Conservation (phyloP, 2,888 invertebrate species). For the Microplitis manilae region DNA sequence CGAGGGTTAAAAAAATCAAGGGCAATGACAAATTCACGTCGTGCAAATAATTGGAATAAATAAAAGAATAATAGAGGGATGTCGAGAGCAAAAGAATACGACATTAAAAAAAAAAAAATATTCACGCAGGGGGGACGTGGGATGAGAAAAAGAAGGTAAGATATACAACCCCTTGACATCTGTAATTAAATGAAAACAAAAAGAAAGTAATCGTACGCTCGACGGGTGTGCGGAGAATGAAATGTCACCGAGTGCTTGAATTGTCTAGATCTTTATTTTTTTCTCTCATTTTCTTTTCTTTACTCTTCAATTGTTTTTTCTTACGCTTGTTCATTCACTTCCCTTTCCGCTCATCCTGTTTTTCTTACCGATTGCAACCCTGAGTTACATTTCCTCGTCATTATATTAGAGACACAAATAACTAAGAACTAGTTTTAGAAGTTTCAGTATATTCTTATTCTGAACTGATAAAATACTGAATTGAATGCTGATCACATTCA, state of each 20-base stretch:
- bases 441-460: too few species aligned
- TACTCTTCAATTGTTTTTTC: slow-evolving; percentile 28
- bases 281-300: slow-evolving; percentile 35
- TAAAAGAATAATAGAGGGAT: slow-evolving; percentile 69
- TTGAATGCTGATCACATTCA: too few species aligned
- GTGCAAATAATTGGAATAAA: slow-evolving; percentile 71
- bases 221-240: slow-evolving; percentile 67
- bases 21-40: slow-evolving; percentile 71
- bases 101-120: slow-evolving; percentile 20
- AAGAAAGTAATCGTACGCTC: slow-evolving; percentile 70
- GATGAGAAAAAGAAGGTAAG: slow-evolving; percentile 45
- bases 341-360: not conserved
- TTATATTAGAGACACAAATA: not conserved
- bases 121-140: slow-evolving; percentile 32
- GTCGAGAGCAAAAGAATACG: slow-evolving; percentile 50
- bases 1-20: slow-evolving; percentile 62
- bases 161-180: slow-evolving; percentile 70
- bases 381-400: not conserved
- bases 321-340: slow-evolving; percentile 35
- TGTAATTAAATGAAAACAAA: slow-evolving; percentile 72
- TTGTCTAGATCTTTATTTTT: slow-evolving; percentile 50
- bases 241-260: slow-evolving; percentile 67
- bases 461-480: too few species aligned
- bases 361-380: not conserved
- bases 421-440: not conserved